Evolutionary conservation across 2,888 invertebrate genomes (phyloP), one percentile per base, ranked within the genome.

Genomic region (Drepanosiphum platanoidis): DNA sequence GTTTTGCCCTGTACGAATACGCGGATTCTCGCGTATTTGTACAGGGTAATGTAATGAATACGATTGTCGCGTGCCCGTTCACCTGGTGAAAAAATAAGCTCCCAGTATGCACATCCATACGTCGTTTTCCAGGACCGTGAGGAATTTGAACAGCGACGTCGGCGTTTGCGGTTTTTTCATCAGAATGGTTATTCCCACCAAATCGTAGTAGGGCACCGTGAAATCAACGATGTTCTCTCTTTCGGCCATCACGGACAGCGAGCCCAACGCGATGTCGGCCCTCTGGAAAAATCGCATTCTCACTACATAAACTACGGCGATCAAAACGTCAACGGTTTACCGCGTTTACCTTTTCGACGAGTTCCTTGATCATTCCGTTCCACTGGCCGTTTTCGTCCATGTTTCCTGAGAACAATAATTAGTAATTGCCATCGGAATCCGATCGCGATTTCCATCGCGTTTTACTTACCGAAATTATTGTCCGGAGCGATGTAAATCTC

Each of bases 61-160:
- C 27, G n/a, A n/a, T n/a, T n/a, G n/a, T n/a, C n/a, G n/a, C n/a
- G n/a, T n/a, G n/a, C n/a, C n/a, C n/a, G 22, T 89, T 89, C 90
- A 94, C 94, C 95, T 95, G 81, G 98, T 98, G 90, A 97, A 96
- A 90, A 97, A 95, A 90, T 98, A 98, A 0, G 97, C 97, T 1
- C 95, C 97, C 87, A 97, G 91, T 89, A 99, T 98, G 88, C 97
- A 98, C 42, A 97, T 92, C 99, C 99, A 99, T 15, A 99, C 99
- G 88, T 97, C 96, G 88, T 95, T 95, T 90, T 99, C 98, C 88
- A 99, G 91, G 36, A 98, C 98, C 3, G 97, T 97, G 87, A 99
- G 92, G 90, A 99, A 99, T 91, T 98, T 98, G 90, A 98, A 98
- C 42, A 99, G 91, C 0, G 97, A 97, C 9, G 98, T 97, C 39